Evolutionary conservation across 2,888 invertebrate species (phyloP), one percentile per base, ranked within the genome.

Genomic region (Nomada fabriciana): DNA sequence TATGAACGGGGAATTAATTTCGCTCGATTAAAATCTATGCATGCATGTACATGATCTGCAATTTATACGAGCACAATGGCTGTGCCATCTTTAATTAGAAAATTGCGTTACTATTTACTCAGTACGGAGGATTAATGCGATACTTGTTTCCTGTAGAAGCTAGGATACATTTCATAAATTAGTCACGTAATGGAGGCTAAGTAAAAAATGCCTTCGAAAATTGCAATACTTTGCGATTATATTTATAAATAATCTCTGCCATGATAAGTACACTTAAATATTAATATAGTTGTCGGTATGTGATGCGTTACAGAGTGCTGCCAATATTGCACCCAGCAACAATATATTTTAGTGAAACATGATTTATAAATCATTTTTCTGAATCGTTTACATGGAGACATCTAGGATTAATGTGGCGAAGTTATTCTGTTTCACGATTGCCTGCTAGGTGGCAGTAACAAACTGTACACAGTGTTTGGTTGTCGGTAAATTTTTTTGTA

Each of bases 81-180:
- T 74, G 69, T 70, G 53, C 65, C 72, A 53, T 77, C 80, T 80
- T 68, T 86, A 89, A 89, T 89, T 89, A 87, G 68, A 87, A 87
- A 89, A 89, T 86, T 89, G 76, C 79, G 75, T 83, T 86, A 80
- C 65, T 65, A 74, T 86, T 86, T 73, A 55, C 15, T 43, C 29
- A 63, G 7, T 25, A 20, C 18, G 36, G 20, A 50, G 23, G 61
- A 70, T 65, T 29, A 20, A 74, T 53, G 72, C 15, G 65, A 36
- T 36, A 36, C 36, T 36, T 36, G 36, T 36, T 36, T 36, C 36
- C 36, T 36, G 36, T 36, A 36, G 36, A 36, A 36, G 36, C 36
- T 36, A 36, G 36, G 36, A 36, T 36, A 36, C 7, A 36, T 36
- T 36, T 36, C 36, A 36, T 36, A 36, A 5, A 36, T 36, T 36